A percentile compares a stretch with the other conserved stretches of the same genome.
Conservation (phyloP, 1,140 invertebrate genomes). For the Argopecten irradians region DNA sequence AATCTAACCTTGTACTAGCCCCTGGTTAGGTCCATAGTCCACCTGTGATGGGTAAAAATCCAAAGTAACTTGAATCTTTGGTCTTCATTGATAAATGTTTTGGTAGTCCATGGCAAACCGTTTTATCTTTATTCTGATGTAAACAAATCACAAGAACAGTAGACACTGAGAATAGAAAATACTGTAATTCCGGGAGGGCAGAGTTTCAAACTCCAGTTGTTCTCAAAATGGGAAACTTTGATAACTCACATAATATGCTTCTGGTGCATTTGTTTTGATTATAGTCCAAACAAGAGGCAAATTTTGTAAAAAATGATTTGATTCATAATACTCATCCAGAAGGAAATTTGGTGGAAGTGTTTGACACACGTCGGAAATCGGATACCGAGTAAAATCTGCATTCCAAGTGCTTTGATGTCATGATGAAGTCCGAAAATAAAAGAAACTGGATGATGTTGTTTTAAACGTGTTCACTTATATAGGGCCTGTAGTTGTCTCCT, state of each 20-base stretch:
- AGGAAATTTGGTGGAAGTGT: conserved; percentile 35
- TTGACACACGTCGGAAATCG: conserved; percentile 77
- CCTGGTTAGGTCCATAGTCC: conserved; percentile 80
- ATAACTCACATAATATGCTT: conserved; percentile 78
- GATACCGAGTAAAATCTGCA: conserved; percentile 75
- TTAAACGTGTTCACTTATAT: conserved; percentile 74
- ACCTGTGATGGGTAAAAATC: conserved; percentile 86
- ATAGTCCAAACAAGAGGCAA: conserved; percentile 82
- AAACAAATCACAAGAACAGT: conserved; percentile 85
- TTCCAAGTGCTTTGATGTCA: conserved; percentile 78
- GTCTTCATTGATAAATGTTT: conserved; percentile 78
- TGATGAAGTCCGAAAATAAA: conserved; percentile 85
- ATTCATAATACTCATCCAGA: conserved; percentile 65
- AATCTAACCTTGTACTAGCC: conserved; percentile 80
- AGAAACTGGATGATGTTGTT: conserved; percentile 76
- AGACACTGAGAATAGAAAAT: conserved; percentile 40
- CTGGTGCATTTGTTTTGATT: conserved; percentile 76
- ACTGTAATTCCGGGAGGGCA: conserved; percentile 66
- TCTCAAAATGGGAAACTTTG: conserved; percentile 80
- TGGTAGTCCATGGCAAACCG: conserved; percentile 81
- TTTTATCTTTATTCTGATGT: conserved; percentile 78
- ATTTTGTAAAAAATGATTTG: conserved; percentile 82
- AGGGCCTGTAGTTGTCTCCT: conserved; percentile 60
- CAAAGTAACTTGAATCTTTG: conserved; percentile 83
- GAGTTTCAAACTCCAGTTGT: conserved; percentile 78